These are phyloP conservation scores for Cephus nigrinus DNA, from an alignment of 2,888 invertebrate species.

Conservation along the genomic window DNA sequence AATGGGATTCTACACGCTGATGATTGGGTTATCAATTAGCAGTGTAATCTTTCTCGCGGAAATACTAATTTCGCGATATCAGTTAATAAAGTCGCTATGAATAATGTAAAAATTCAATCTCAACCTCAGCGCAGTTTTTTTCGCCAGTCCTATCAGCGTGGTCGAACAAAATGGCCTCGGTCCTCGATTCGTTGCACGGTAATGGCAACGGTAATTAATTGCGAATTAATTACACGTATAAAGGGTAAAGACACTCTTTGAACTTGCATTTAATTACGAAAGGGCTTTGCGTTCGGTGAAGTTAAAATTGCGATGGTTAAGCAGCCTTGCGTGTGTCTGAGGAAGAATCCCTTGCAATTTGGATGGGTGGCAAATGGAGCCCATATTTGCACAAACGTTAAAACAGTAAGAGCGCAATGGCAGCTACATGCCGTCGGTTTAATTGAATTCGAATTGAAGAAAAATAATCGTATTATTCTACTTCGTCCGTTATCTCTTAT, in stretches of 20 bases:
- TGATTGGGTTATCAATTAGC: conserved; percentile 8
- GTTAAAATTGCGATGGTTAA: conserved; percentile 23
- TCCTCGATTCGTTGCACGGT: neutral
- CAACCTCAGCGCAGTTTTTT: neutral
- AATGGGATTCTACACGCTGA: conserved; percentile 7
- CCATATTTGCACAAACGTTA: conserved; percentile 1
- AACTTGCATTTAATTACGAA: conserved; percentile 32
- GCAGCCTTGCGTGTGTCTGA: conserved; percentile 25
- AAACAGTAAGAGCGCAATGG: neutral
- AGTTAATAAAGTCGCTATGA: neutral
- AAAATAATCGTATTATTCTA: neutral
- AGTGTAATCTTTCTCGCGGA: neutral
- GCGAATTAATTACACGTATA: conserved; percentile 19
- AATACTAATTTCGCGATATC: neutral
- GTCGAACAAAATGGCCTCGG: neutral
- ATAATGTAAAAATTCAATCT: neutral
- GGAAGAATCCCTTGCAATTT: neutral
- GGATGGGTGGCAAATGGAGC: neutral
- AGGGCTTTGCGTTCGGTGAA: conserved; percentile 26
- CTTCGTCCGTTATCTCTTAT: neutral
- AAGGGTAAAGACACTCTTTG: conserved; percentile 19
- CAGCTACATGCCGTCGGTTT: neutral
- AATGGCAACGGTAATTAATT: conserved; percentile 27
- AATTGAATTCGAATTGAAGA: conserved; percentile 1
- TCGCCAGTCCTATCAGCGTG: neutral